Base-by-base conservation (phyloP, 1,140 invertebrate species). In the Adoxophyes honmai region DNA sequence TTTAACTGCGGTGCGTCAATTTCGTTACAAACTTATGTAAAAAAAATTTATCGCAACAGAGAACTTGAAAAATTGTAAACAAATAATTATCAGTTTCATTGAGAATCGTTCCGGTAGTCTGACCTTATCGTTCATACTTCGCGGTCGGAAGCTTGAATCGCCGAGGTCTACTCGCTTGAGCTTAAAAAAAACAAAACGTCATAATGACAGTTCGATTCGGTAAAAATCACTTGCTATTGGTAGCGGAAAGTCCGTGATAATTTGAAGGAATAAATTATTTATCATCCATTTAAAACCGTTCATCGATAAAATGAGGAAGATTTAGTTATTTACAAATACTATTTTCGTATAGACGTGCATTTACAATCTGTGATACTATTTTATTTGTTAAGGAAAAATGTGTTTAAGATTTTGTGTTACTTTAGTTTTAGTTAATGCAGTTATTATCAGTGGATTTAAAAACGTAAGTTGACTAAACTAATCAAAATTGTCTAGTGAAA, bases 101-200 rank as follows among this genome's bases (percentile, higher is more conserved):
- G 42, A 28, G 21, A 48, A 28, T 28, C 15, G 21, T 48, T 48
- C 18, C 42, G 42, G 18, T 18, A 48, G 42, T 48, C 28, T 48
- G 18, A 33, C 18, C 0, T 48, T 33, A 8, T 48, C 39, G 1
- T 1, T 48, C 42, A 28, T 9, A 42, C 3, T 42, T 44, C 21
- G 11, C 18, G 42, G 42, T 28, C n/a, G 42, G 42, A 10, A 13
- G 42, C 7, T 11, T 48, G 21, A 42, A 44, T 28, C n/a, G 42
- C 11, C 15, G 4, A 28, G 10, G n/a, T 28, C 21, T 28, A 9
- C 11, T 48, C 8, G 1, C 21, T 11, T 4, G 42, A 48, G 21
- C 42, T 33, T 48, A 68, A 66, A 68, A 60, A 15, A 55, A 44
- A 16, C 57, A 44, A 57, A 56, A 70, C 60, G 73, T 71, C 70